Evolutionary conservation across 1,140 invertebrate species (phyloP), one percentile per base, ranked within the genome.

Genomic region (Sipha flava): DNA sequence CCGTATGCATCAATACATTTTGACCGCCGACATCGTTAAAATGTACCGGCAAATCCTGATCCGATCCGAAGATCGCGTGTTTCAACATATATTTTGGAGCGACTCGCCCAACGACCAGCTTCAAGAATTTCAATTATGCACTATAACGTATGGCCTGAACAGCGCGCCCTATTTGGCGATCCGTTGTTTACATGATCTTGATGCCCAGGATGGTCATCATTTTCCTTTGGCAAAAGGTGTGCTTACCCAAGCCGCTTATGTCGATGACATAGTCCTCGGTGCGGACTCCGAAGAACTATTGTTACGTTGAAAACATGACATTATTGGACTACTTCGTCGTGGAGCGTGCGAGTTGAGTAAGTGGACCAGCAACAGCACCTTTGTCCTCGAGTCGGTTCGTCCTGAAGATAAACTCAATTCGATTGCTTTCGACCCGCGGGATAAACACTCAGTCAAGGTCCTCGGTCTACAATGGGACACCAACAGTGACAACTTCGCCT

Each of bases 51-150:
- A 80, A 16, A 81, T 82, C 26, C 5, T 79, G 1, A 37, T 82
- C 0, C n/a, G 77, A 47, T 62, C 81, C 3, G 47, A 80, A 21
- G 80, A 85, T 75, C 72, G 80, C 14, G 31, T 49, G 5, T 84
- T 82, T 68, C 86, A 87, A 83, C 79, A 82, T n/a, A 85, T 87
- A 29, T 49, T 87, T 1, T 87, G 86, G 84, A 75, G 84, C 62
- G 45, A 84, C 43, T 62, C 80, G 16, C 75, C 80, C 12, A 3
- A 3, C 0, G 54, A 16, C 4, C 23, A 57, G 12, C 2, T 57
- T 1, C 0, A 16, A 16, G 23, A 57, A 6, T 57, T 57, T 16
- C 23, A 57, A 29, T 14, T 57, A 29, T 29, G 26, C 1, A 57
- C 54, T 0, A 16, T 57, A 0, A 57, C 54, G 0, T 57, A 57